These are phyloP conservation scores for Drosophila infuscata DNA, from an alignment of 2,888 invertebrate species.

Conservation along the genomic window DNA sequence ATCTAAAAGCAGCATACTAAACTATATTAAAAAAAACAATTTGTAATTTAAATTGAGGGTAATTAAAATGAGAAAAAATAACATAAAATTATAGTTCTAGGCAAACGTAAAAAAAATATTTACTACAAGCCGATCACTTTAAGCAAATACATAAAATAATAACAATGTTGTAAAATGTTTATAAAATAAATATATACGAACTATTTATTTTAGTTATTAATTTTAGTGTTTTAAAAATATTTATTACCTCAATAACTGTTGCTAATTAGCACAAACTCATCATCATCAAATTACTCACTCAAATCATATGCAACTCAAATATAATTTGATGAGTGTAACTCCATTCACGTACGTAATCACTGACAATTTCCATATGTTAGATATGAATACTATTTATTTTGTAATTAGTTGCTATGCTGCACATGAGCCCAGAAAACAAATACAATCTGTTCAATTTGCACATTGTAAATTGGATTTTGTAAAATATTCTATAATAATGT, in stretches of 20 bases:
- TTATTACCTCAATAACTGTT: neutral
- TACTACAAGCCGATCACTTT: no score
- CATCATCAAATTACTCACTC: conserved; percentile 3
- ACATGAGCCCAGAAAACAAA: conserved; percentile 21
- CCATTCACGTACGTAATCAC: conserved; percentile 3
- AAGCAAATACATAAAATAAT: no score
- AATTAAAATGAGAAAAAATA: no score
- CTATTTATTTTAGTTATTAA: neutral
- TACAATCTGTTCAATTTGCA: conserved; percentile 39
- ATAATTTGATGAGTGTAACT: conserved; percentile 15
- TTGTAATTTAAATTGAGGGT: no score
- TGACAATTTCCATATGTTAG: conserved; percentile 18
- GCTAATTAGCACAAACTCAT: neutral
- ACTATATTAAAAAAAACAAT: neutral
- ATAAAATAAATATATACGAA: no score
- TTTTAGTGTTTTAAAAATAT: neutral
- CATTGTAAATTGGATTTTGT: conserved; percentile 51
- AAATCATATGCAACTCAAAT: conserved; percentile 12
- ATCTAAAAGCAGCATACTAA: neutral
- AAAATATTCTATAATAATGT: conserved; percentile 36
- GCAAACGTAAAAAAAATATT: no score
- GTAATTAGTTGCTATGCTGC: conserved; percentile 43
- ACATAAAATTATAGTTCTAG: no score
- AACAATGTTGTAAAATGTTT: no score
- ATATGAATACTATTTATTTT: conserved; percentile 40